Conservation (phyloP, 1,140 invertebrate genomes). For the Calycopis cecrops region DNA sequence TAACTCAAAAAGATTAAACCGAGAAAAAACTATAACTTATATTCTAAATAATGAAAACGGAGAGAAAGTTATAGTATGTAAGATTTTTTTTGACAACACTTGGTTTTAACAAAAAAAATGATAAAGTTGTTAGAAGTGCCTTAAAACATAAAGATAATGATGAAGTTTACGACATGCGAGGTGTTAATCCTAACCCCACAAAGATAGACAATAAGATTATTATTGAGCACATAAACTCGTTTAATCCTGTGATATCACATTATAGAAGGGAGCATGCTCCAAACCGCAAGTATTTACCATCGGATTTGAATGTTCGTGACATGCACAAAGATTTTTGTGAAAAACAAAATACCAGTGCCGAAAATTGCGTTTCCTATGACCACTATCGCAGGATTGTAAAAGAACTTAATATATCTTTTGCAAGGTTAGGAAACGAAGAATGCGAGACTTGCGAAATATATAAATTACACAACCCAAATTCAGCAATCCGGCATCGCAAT, state of each 20-base stretch:
- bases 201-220: constrained; percentile 7
- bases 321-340: constrained; percentile 20
- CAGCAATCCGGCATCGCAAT: constrained; percentile 14
- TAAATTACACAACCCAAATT: constrained; percentile 16
- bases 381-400: constrained; percentile 15
- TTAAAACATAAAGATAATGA: background rate
- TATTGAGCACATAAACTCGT: constrained; percentile 16
- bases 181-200: background rate
- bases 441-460: constrained; percentile 17
- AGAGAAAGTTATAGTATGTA: constrained; percentile 11
- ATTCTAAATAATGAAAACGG: constrained; percentile 2
- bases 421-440: constrained; percentile 17
- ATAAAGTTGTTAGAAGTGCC: constrained; percentile 1
- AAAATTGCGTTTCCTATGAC: constrained; percentile 16
- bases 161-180: background rate
- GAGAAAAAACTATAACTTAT: constrained; percentile 14
- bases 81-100: constrained; percentile 15
- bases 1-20: constrained; percentile 8
- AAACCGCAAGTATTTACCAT: constrained; percentile 18
- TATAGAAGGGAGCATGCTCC: constrained; percentile 16
- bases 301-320: constrained; percentile 16
- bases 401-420: constrained; percentile 14
- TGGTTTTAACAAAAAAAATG: constrained; percentile 15
- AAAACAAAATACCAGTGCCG: constrained; percentile 4
- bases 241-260: constrained; percentile 15